Evolutionary conservation across 2,113 vertebrate genomes (phyloP).

Genomic region (Pollachius pollachius): DNA sequence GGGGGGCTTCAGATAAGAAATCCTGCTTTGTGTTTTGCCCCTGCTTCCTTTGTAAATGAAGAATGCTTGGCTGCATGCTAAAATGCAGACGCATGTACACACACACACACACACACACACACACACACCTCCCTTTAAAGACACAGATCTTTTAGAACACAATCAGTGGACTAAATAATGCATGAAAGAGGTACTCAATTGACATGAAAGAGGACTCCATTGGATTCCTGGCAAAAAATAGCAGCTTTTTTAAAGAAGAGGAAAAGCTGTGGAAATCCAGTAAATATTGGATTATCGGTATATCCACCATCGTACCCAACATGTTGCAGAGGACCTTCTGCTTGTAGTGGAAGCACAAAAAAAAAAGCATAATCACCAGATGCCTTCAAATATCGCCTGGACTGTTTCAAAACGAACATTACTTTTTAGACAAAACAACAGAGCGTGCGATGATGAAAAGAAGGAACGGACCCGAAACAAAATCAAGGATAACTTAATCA

Average conservation of each 20-base stretch:
- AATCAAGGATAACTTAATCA: constrained; percentile 14
- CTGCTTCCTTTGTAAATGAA: constrained; percentile 35
- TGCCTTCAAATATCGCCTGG: constrained; percentile 6
- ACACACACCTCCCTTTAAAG: constrained; percentile 4
- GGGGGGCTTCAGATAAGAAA: no score
- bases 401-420: constrained; percentile 9
- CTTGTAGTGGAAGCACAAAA: no score
- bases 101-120: constrained; percentile 2
- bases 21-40: constrained; percentile 37
- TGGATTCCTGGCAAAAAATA: constrained; percentile 58
- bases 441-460: no score
- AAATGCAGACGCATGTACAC: constrained; percentile 30
- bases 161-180: constrained; percentile 71
- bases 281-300: constrained; percentile 51
- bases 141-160: constrained; percentile 41
- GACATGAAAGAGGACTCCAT: constrained; percentile 64
- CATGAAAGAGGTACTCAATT: constrained; percentile 63
- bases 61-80: constrained; percentile 8
- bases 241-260: constrained; percentile 45
- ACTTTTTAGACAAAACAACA: not conserved
- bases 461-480: not conserved
- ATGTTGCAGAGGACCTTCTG: no score
- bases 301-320: constrained; percentile 28
- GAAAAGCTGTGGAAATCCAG: constrained; percentile 31
- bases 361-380: no score